Base-by-base conservation (phyloP, 2,888 invertebrate genomes). In the Pristionchus entomophagus region DNA sequence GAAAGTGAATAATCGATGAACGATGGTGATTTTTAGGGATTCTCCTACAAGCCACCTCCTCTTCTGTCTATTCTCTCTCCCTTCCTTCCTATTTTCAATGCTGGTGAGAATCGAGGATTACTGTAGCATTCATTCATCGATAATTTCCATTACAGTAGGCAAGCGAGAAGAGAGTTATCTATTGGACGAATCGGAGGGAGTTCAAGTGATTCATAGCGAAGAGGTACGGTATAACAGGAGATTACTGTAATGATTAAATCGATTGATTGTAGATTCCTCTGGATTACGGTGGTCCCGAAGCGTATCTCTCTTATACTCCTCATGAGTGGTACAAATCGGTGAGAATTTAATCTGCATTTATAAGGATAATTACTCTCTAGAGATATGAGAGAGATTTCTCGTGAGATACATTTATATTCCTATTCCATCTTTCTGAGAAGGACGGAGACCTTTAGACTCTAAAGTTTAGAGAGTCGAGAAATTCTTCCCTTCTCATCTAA, bases 201-300 rank as follows among this genome's bases (percentile, higher is more conserved):
- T 89, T 26, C 89, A 90, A 62, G 86, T 88, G 0, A 86, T 90
- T 4, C 89, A 90, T 2, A 65, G 51, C 19, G 77, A 73, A 41
- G 86, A 86, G 86, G 86, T 86, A 59, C 19, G n/a, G 22, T 35
- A 10, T 2, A 0, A 56, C 5, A n/a, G 45, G 10, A 38, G 12
- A 29, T 0, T 26, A 45, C 19, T 26, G 32, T 26, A 22, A 4
- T n/a, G 38, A 6, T 14, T 10, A 45, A 35, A 35, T 73, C 8
- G 19, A 32, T 22, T 49, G 35, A 73, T 56, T 84, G 35, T 38
- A 90, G 65, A 38, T 92, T 41, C 90, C 92, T 1, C 85, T 92
- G 45, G 92, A 92, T 85, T 90, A 92, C 78, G 92, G 92, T 49
- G 92, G 92, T 41, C 88, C 88, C 32, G 86, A 69, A 0, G 51